Conservation (phyloP, 2,113 vertebrate genomes). For the Pluvialis apricaria region DNA sequence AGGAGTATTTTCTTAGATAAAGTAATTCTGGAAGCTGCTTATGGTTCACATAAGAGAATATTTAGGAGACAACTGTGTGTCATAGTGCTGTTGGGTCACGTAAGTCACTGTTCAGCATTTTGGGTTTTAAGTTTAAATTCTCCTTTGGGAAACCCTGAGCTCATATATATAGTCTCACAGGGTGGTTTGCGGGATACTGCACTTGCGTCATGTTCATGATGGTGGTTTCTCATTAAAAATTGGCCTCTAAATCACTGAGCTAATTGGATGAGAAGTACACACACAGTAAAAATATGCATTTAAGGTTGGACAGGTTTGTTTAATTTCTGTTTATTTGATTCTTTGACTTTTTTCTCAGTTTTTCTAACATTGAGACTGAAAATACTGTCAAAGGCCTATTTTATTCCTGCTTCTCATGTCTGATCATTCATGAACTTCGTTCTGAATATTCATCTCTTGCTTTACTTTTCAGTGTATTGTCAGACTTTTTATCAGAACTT, state of each 20-base stretch:
- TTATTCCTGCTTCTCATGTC: background rate
- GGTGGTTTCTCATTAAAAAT: background rate
- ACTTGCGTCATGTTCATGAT: fast-evolving
- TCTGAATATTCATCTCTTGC: background rate
- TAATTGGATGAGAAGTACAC: background rate
- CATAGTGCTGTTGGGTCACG: background rate
- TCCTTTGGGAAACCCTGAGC: background rate
- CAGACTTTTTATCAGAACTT: background rate
- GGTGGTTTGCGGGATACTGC: background rate
- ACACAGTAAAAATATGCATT: background rate
- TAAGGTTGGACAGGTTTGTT: background rate
- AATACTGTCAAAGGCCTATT: background rate
- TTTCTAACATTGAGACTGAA: background rate
- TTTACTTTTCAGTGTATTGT: background rate
- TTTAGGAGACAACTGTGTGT: background rate
- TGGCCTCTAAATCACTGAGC: background rate
- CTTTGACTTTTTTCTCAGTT: background rate
- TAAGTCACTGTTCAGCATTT: background rate
- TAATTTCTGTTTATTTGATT: background rate
- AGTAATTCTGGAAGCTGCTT: background rate
- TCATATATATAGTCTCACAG: background rate
- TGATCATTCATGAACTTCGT: background rate
- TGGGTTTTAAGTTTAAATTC: background rate
- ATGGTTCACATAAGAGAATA: background rate
- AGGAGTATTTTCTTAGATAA: background rate